Evolutionary conservation across 2,888 invertebrate species (phyloP).

Genomic region (Subacronicta megacephala): DNA sequence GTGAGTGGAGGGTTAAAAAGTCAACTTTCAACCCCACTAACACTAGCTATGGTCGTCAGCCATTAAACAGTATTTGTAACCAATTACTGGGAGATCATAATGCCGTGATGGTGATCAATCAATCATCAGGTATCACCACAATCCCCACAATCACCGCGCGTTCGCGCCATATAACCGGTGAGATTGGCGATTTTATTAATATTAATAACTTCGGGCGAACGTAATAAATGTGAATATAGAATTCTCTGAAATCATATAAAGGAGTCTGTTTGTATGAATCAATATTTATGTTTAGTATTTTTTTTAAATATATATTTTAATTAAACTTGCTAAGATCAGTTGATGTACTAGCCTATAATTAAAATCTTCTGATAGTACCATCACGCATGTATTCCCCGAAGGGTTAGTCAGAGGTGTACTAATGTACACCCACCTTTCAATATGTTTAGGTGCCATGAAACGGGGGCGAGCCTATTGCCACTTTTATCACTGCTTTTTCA

Average conservation of each 20-base stretch:
- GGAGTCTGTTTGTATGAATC: conserved; percentile 9
- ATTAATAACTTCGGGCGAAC: conserved; percentile 58
- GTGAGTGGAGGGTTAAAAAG: background rate
- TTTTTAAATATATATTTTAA: too few relatives aligned
- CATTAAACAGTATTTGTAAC: conserved; percentile 1
- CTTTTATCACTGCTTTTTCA: too few relatives aligned
- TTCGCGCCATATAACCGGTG: conserved; percentile 11
- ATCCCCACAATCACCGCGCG: conserved; percentile 5
- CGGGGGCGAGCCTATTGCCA: too few relatives aligned
- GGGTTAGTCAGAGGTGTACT: too few relatives aligned
- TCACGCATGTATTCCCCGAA: too few relatives aligned
- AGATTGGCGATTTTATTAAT: conserved; percentile 59
- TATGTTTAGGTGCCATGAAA: too few relatives aligned
- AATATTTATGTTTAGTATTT: background rate
- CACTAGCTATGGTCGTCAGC: background rate
- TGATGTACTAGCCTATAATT: too few relatives aligned
- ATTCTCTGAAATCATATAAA: conserved; percentile 11
- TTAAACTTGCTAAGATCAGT: too few relatives aligned
- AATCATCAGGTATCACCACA: conserved; percentile 35
- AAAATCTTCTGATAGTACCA: too few relatives aligned
- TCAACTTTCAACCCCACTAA: background rate
- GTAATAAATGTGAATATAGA: conserved; percentile 32
- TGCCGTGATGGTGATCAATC: conserved; percentile 23
- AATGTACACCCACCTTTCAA: too few relatives aligned
- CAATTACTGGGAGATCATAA: conserved; percentile 38